phyloP scores from a whole-genome alignment of 2,797 vertebrate genomes.

The Danio aesculapii region DNA sequence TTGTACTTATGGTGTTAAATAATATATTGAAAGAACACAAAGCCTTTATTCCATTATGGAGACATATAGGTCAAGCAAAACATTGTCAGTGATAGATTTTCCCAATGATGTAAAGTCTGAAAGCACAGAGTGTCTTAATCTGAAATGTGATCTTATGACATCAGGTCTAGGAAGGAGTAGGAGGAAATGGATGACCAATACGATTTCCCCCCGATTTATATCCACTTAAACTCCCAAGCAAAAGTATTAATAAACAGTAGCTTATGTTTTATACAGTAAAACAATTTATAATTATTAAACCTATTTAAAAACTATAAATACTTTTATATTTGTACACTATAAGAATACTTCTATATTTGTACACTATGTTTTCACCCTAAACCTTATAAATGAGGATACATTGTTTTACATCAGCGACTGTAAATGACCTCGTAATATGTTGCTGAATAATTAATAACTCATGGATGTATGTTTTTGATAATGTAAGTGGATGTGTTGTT shows the following conservation, averaged over 20 bases:
- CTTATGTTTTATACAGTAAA: background rate
- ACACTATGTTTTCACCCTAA: background rate
- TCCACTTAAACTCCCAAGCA: background rate
- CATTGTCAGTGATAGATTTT: background rate
- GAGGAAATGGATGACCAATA: background rate
- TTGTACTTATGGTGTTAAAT: background rate
- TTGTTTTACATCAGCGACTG: background rate
- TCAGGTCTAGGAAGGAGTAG: conserved; percentile 20
- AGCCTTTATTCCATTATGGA: background rate
- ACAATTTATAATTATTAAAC: background rate
- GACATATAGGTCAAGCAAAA: background rate
- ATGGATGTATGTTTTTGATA: background rate
- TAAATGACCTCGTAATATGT: background rate
- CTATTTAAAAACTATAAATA: no score
- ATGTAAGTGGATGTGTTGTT: background rate
- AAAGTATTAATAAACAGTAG: background rate
- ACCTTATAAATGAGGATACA: no score
- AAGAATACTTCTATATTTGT: no score
- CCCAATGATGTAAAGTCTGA: conserved; percentile 11
- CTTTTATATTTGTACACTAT: no score
- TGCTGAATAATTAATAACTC: background rate
- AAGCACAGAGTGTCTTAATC: background rate
- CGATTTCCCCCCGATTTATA: background rate
- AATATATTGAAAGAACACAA: background rate
- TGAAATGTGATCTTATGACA: conserved; percentile 3